Conservation (phyloP, 1,140 invertebrate genomes). For the Brachionus manjavacas region DNA sequence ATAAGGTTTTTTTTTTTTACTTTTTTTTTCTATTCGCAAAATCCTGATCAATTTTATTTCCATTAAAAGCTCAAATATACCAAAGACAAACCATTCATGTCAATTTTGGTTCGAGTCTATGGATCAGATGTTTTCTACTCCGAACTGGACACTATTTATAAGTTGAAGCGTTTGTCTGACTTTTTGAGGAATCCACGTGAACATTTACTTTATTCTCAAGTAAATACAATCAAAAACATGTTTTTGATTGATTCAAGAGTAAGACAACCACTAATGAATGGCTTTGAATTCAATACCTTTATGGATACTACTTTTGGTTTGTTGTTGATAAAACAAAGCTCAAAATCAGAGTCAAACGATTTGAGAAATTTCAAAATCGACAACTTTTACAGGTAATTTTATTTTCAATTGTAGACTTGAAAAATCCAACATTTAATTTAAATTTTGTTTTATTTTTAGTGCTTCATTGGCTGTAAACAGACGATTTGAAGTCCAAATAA, state of each 20-base stretch:
- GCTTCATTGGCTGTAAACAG: constrained; percentile 14
- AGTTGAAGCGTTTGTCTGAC: constrained; percentile 15
- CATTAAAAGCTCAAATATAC: not conserved
- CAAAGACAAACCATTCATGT: constrained; percentile 23
- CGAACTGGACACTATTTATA: not conserved
- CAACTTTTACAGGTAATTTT: constrained; percentile 19
- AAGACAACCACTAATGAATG: constrained; percentile 28
- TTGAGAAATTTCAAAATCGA: constrained; percentile 4
- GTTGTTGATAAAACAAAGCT: constrained; percentile 27
- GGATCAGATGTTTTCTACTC: constrained; percentile 42
- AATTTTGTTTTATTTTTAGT: not conserved
- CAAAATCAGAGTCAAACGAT: not conserved
- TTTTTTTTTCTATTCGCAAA: not conserved
- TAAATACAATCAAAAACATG: constrained; percentile 38
- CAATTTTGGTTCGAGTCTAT: constrained; percentile 25
- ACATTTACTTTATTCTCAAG: constrained; percentile 8
- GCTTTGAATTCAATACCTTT: constrained; percentile 40
- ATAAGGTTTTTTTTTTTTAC: not conserved
- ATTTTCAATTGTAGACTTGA: not conserved
- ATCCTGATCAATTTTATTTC: not conserved
- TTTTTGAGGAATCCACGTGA: constrained; percentile 24
- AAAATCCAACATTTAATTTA: not conserved
- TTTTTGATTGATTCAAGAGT: constrained; percentile 41
- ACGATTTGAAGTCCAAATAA: constrained; percentile 38
- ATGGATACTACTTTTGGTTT: constrained; percentile 4